Evolutionary conservation across 2,113 vertebrate species (phyloP).

Genomic region (Chionomys nivalis): DNA sequence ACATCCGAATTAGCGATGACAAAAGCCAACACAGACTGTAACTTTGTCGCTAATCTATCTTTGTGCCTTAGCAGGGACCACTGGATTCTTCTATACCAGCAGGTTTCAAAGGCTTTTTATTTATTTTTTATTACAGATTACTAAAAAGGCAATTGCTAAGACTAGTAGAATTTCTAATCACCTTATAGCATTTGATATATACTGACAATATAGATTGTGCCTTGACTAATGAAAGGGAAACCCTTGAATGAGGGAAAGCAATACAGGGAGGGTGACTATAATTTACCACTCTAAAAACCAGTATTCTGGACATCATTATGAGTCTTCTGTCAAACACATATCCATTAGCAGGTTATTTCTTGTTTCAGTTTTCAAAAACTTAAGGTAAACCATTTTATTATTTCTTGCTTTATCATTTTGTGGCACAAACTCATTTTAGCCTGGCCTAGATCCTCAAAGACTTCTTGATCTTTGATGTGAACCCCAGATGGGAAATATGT

Average conservation of each 20-base stretch:
- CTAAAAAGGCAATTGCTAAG: neutral
- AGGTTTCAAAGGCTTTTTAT: neutral
- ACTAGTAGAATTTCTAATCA: neutral
- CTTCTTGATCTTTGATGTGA: neutral
- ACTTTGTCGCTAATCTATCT: neutral
- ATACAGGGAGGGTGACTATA: accelerated
- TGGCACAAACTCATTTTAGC: neutral
- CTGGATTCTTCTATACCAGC: neutral
- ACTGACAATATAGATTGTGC: neutral
- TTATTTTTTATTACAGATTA: neutral
- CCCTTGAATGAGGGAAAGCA: neutral
- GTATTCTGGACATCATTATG: too few species aligned
- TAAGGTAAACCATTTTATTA: neutral
- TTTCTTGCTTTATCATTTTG: accelerated
- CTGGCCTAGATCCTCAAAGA: accelerated
- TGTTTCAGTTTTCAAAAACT: neutral
- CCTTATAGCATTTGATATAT: neutral
- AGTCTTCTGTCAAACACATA: neutral
- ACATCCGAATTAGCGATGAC: neutral
- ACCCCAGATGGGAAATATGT: too few species aligned
- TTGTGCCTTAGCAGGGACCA: neutral
- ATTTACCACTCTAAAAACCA: neutral
- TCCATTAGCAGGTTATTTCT: neutral
- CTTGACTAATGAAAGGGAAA: neutral
- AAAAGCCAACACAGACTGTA: neutral